Evolutionary conservation across 2,888 invertebrate species (phyloP).

Genomic region (Patella ulyssiponensis): DNA sequence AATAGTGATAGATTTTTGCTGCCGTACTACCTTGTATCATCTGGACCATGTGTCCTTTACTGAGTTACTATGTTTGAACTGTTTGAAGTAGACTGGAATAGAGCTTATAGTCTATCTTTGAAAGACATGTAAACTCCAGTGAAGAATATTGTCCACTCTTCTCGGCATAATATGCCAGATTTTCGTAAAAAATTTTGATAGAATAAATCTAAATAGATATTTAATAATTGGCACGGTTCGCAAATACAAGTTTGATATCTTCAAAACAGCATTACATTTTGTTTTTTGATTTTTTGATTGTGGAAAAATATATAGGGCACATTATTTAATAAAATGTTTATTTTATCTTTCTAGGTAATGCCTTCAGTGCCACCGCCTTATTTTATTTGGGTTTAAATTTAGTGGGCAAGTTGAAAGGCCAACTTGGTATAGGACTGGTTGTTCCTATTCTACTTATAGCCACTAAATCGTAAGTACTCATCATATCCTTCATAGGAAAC

Average conservation of each 20-base stretch:
- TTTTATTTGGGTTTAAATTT: conserved; percentile 92
- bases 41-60: too few relatives aligned
- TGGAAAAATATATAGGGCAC: neutral
- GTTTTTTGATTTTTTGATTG: neutral
- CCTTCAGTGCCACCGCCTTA: conserved; percentile 92
- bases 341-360: conserved; percentile 70
- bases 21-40: neutral
- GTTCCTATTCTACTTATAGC: conserved; percentile 89
- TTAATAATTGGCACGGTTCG: too few relatives aligned
- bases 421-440: conserved; percentile 84
- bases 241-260: neutral
- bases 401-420: conserved; percentile 88
- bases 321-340: neutral
- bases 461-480: conserved; percentile 78
- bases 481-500: neutral
- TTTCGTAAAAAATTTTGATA: too few relatives aligned
- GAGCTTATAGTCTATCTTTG: too few relatives aligned
- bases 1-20: too few relatives aligned
- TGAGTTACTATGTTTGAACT: too few relatives aligned
- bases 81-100: too few relatives aligned
- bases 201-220: too few relatives aligned
- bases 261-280: neutral
- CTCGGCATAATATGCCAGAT: too few relatives aligned
- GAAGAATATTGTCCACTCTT: too few relatives aligned
- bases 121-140: too few relatives aligned